These are phyloP conservation scores for Coreoperca whiteheadi DNA, from an alignment of 2,113 vertebrate species.

Conservation along the genomic window DNA sequence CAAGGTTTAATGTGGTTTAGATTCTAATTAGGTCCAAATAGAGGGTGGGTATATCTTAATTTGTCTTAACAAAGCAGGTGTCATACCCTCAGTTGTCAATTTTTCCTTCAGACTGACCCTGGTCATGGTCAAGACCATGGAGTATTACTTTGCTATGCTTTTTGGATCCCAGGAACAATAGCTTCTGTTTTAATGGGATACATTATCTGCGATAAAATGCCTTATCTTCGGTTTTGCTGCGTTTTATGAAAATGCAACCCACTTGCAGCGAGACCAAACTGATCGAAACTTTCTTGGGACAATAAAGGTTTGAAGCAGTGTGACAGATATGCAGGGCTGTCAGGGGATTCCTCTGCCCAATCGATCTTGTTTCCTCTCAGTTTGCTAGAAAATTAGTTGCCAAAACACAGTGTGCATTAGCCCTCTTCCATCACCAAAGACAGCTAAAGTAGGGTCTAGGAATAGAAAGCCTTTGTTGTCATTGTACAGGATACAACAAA, in stretches of 20 bases:
- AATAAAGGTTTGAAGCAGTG: neutral
- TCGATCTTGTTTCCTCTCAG: neutral
- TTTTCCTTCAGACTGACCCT: conserved; percentile 56
- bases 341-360: neutral
- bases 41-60: neutral
- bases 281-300: neutral
- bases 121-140: neutral
- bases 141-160: neutral
- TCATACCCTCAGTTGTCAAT: neutral
- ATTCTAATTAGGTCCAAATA: conserved; percentile 2
- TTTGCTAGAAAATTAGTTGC: neutral
- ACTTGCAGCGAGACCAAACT: neutral
- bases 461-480: too few relatives aligned
- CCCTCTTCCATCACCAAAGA: neutral
- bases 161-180: neutral
- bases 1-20: neutral
- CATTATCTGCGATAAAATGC: neutral
- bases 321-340: neutral
- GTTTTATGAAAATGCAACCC: neutral
- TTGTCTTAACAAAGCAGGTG: neutral
- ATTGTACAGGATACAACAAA: too few relatives aligned
- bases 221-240: neutral
- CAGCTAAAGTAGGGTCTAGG: neutral
- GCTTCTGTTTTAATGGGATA: neutral
- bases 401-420: neutral